phyloP scores from a whole-genome alignment of 2,113 vertebrate genomes.

The Oncorhynchus tshawytscha region DNA sequence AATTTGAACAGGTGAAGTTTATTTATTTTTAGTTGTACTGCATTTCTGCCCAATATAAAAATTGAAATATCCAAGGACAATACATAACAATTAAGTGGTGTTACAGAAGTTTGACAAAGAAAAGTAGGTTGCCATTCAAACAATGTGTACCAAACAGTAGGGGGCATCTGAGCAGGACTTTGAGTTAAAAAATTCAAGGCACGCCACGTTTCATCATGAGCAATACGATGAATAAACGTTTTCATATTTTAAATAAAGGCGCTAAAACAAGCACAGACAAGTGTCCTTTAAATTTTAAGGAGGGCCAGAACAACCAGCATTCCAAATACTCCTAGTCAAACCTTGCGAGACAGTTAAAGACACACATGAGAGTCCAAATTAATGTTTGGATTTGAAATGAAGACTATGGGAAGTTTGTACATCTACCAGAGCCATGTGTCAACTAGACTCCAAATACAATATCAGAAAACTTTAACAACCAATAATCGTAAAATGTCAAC shows the following conservation, averaged over 20 bases:
- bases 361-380: not conserved
- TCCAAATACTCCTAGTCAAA: slow-evolving; percentile 59
- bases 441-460: slow-evolving; percentile 29
- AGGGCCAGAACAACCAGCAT: slow-evolving; percentile 73
- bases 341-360: slow-evolving; percentile 4
- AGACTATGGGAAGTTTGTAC: not conserved
- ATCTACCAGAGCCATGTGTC: slow-evolving; percentile 45
- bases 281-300: slow-evolving; percentile 15
- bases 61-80: slow-evolving; percentile 43
- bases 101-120: slow-evolving; percentile 9
- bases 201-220: slow-evolving; percentile 52
- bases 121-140: slow-evolving; percentile 9
- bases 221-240: not conserved
- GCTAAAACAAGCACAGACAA: slow-evolving; percentile 46
- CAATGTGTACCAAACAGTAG: slow-evolving; percentile 14
- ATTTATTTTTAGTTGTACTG: slow-evolving; percentile 62
- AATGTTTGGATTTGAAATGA: slow-evolving; percentile 20
- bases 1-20: slow-evolving; percentile 3
- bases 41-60: slow-evolving; percentile 66
- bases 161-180: slow-evolving; percentile 47
- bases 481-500: not conserved
- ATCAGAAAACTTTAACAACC: slow-evolving; percentile 39
- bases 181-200: slow-evolving; percentile 60
- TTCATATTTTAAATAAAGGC: slow-evolving; percentile 11
- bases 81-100: slow-evolving; percentile 24